Base-by-base conservation (phyloP, 2,888 invertebrate species). In the Nomada goodeniana region DNA sequence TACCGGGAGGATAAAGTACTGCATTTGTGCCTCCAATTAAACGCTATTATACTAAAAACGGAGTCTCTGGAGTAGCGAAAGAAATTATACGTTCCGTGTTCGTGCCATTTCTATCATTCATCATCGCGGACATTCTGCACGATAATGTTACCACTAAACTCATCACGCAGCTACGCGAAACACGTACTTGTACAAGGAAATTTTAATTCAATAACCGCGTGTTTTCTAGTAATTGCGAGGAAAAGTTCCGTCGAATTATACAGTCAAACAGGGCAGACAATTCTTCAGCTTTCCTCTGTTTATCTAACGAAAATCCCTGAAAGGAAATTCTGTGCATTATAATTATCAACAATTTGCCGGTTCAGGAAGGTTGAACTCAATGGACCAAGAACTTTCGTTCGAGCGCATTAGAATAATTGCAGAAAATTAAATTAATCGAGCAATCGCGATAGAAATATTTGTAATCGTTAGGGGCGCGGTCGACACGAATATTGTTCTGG, bases 251-350 rank as follows among this genome's bases (percentile, higher is more conserved):
- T 4, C 61, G 20, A n/a, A 73, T 60, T 52, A 52, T 29, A 20
- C 42, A 44, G 72, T 47, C 20, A 15, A 15, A 13, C 13, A n/a
- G 36, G 23, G 7, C 13, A 70, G 44, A 57, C 44, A 42, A 26
- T 64, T 59, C 69, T 23, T 67, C 72, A 76, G 85, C 74, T 50
- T 71, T 85, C 80, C 83, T 85, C 85, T 85, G 80, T 85, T 85
- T 85, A 52, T 55, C 36, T 29, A n/a, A 23, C 29, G 50, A 59
- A 75, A 64, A 69, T 61, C 15, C 42, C 36, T 36, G 44, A 20
- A 64, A 73, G 20, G 50, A 68, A 52, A 76, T 52, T 50, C 15
- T 55, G 29, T 53, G 53, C 52, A 29, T 53, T 44, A 53, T 52
- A 64, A 64, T 73, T 69, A 65, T 23, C 20, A 44, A n/a, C 52